Base-by-base conservation (phyloP, 2,888 invertebrate species). In the Brenthis ino region DNA sequence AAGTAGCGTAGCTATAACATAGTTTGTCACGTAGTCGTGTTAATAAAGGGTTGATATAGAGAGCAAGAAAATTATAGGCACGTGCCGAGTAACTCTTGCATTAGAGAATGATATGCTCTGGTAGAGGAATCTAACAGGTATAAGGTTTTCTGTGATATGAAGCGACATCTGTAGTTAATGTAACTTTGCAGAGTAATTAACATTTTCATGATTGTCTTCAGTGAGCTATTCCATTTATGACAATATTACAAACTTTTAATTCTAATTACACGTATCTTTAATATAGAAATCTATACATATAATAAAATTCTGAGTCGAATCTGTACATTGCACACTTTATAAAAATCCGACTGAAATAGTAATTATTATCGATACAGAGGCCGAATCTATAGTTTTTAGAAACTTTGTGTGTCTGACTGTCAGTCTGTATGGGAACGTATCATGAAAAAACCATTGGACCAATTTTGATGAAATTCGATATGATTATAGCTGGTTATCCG, bases 61-160 rank as follows among this genome's bases (percentile, higher is more conserved):
- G 48, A 51, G 33, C 53, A 16, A 37, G 53, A 54, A 63, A 37
- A 63, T 63, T 53, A 54, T 63, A 43, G 63, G 58, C 66, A 66
- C 58, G 66, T 55, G 58, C 13, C 43, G 28, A 60, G 6, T 12
- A 50, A 56, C n/a, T 28, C 28, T 28, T 60, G 50, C 60, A 33
- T 60, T 28, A 60, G 48, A 60, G 28, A 60, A 60, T 48, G 48
- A 48, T 24, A 48, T 43, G 37, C 37, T 13, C 58, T 20, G 58
- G 16, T 13, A 24, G 11, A 43, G 8, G 37, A 43, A 11, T 20
- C 13, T 13, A 14, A 13, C n/a, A 28, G 4, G 60, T 28, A 28
- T 28, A 60, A 6, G 48, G 48, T 28, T n/a, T 43, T 43, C 37
- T 60, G 58, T 47, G 20, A 60, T 50, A 33, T 60, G 28, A 5